phyloP scores from a whole-genome alignment of 1,140 invertebrate species.

The Procambarus clarkii region DNA sequence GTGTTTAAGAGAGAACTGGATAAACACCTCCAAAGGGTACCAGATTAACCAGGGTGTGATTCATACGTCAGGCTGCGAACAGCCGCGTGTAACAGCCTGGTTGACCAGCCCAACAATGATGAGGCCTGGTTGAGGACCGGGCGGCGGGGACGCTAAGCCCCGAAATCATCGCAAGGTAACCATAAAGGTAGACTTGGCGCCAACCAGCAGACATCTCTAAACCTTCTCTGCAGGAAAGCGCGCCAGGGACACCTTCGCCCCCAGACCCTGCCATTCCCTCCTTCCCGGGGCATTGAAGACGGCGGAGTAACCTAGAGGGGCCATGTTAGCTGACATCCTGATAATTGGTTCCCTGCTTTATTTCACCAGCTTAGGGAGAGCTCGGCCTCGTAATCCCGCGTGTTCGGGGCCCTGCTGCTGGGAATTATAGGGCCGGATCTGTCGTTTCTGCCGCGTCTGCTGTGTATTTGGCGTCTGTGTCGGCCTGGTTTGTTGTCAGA shows the following conservation, averaged over 20 bases:
- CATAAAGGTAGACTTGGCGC: no score
- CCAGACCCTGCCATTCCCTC: neutral
- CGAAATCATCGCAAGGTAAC: no score
- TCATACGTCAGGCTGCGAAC: no score
- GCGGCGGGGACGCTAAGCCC: no score
- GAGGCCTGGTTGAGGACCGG: no score
- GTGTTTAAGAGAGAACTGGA: no score
- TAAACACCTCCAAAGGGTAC: no score
- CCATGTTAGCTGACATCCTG: neutral
- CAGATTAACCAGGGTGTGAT: no score
- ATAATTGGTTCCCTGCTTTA: conserved; percentile 7
- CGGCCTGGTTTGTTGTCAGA: neutral
- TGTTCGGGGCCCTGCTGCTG: neutral
- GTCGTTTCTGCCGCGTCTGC: neutral
- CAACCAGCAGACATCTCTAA: neutral
- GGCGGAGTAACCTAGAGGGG: neutral
- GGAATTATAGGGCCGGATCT: neutral
- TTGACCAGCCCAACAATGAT: no score
- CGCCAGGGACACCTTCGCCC: neutral
- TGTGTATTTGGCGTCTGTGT: no score
- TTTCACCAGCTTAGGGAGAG: neutral
- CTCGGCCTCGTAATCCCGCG: neutral
- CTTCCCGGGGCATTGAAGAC: neutral
- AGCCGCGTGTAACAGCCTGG: no score
- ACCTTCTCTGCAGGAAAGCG: neutral